Conservation (phyloP, 2,888 invertebrate species). For the Crioceris asparagi region DNA sequence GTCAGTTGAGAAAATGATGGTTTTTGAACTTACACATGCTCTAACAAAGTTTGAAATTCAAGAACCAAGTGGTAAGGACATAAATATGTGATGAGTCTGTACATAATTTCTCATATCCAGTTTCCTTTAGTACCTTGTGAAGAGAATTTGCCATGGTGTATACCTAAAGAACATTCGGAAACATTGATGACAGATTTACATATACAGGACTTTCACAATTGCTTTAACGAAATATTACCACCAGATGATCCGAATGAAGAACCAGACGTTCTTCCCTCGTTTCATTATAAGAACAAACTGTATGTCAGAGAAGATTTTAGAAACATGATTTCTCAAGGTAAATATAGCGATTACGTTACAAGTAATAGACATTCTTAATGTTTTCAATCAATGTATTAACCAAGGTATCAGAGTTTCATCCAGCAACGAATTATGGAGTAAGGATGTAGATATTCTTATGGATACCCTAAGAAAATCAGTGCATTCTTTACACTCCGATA, state of each 20-base stretch:
- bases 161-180: neutral
- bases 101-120: no score
- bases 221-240: slow-evolving; percentile 26
- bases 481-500: neutral
- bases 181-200: slow-evolving; percentile 7
- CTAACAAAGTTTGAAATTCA: no score
- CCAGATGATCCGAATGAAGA: slow-evolving; percentile 10
- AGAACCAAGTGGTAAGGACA: no score
- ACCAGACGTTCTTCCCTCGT: slow-evolving; percentile 25
- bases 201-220: slow-evolving; percentile 27
- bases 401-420: slow-evolving; percentile 16
- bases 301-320: slow-evolving; percentile 36
- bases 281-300: slow-evolving; percentile 29
- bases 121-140: neutral
- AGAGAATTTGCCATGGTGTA: neutral
- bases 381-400: neutral
- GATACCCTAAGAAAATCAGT: slow-evolving; percentile 13
- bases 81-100: no score
- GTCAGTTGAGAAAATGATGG: slow-evolving; percentile 32
- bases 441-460: slow-evolving; percentile 28
- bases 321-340: slow-evolving; percentile 29
- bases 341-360: neutral
- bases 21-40: slow-evolving; percentile 29
- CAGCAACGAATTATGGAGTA: slow-evolving; percentile 31
- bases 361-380: neutral